Base-by-base conservation (phyloP, 30 jellyfish, hydroid and myxozoan genomes). In the Pelagia noctiluca region DNA sequence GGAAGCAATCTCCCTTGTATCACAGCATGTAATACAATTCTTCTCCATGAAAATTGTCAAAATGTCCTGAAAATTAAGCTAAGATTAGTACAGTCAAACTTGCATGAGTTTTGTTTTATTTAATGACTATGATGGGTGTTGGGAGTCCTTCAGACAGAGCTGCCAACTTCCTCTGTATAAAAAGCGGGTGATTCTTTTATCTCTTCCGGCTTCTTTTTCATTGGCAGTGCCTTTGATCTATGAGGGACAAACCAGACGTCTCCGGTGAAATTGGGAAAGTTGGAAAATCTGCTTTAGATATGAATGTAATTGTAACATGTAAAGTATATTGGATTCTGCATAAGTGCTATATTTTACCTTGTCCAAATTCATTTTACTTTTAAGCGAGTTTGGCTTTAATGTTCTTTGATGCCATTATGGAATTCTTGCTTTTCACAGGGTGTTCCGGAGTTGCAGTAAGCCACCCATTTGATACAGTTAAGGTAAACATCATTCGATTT, bases 361-460 rank as follows among this genome's bases (percentile, higher is more conserved):
- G n/a, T 54, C 21, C 11, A 16, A 4, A 54, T 21, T 21, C 71
- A 7, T 8, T 21, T 21, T 21, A 67, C 2, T 67, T 11, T 67
- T 67, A 28, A 8, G 8, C 19, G 23, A 3, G 32, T 67, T 1
- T 26, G 30, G 30, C 3, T 4, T 22, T 11, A 4, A 12, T 21
- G 35, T 5, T 22, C 2, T 24, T 5, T 31, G 2, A n/a, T 63
- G 2, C 3, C 23, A 24, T 28, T 0, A 3, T 47, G 1, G 1
- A 34, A 85, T 78, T 26, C 16, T 35, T 1, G 64, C 66, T 1
- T 32, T 23, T 35, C 25, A 0, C 60, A 90, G 97, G 97, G 66
- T 90, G 97, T 76, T 95, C 97, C n/a, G 97, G 97, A 10, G 89
- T 84, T 1, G 30, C 63, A 78, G 97, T 90, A 25, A 90, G 97